phyloP scores from a whole-genome alignment of 2,888 invertebrate species.

The Dasypogon diadema region DNA sequence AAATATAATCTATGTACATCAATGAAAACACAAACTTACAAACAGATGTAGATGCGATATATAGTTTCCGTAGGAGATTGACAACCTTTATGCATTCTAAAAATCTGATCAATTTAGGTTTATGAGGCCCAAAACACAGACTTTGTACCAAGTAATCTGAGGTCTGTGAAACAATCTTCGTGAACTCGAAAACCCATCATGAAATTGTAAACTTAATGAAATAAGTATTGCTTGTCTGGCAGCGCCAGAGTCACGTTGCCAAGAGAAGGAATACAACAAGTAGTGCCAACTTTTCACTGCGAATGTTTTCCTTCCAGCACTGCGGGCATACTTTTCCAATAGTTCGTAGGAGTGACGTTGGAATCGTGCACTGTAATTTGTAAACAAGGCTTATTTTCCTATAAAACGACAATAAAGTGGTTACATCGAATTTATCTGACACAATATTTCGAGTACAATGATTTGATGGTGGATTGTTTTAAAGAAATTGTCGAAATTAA shows the following conservation, averaged over 20 bases:
- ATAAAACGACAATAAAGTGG: neutral
- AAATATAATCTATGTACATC: no score
- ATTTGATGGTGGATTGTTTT: neutral
- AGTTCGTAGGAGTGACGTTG: slow-evolving; percentile 24
- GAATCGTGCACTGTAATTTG: slow-evolving; percentile 32
- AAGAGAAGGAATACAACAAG: slow-evolving; percentile 17
- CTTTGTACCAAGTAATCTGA: no score
- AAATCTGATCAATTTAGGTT: no score
- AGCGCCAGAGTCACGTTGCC: slow-evolving; percentile 4
- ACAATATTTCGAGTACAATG: neutral
- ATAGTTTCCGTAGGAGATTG: no score
- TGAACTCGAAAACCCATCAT: no score
- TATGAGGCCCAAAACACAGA: no score
- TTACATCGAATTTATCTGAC: neutral
- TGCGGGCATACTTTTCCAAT: slow-evolving; percentile 11
- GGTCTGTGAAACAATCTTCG: no score
- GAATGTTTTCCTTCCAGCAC: slow-evolving; percentile 3
- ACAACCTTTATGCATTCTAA: no score
- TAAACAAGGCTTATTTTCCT: slow-evolving; percentile 17
- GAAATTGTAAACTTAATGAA: no score
- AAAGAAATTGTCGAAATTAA: neutral
- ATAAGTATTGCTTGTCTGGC: no score
- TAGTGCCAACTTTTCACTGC: neutral
- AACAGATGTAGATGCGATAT: no score
- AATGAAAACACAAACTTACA: no score